phyloP scores from a whole-genome alignment of 2,888 invertebrate species.

The Dioctria rufipes region DNA sequence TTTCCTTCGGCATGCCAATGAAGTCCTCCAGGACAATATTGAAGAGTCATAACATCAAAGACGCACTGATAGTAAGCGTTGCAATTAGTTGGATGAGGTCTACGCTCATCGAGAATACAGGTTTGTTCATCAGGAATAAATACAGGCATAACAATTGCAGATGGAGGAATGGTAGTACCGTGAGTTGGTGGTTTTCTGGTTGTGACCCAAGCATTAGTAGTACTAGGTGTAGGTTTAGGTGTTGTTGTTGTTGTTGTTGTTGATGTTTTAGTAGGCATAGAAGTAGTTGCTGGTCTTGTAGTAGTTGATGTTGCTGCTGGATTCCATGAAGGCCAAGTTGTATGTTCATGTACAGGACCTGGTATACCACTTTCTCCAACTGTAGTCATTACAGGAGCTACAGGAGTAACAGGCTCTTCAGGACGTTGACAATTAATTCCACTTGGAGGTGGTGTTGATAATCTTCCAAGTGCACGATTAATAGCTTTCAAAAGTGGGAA shows the following conservation, averaged over 20 bases:
- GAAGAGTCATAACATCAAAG: conserved; percentile 79
- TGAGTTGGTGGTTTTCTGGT: conserved; percentile 60
- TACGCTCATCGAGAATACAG: conserved; percentile 73
- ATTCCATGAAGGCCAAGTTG: conserved; percentile 67
- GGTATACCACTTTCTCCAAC: conserved; percentile 75
- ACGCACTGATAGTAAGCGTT: conserved; percentile 84
- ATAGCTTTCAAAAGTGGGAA: conserved; percentile 85
- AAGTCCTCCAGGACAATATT: conserved; percentile 84
- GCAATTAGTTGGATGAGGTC: conserved; percentile 79
- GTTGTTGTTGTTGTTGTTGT: conserved; percentile 63
- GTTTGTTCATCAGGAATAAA: conserved; percentile 66
- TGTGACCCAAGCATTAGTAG: conserved; percentile 63
- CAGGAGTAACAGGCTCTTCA: conserved; percentile 81
- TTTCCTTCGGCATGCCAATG: conserved; percentile 82
- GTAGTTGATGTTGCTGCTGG: conserved; percentile 58
- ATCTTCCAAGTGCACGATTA: conserved; percentile 81
- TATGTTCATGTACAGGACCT: conserved; percentile 63
- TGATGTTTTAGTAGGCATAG: conserved; percentile 62
- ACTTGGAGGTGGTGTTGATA: conserved; percentile 73
- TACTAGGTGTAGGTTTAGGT: conserved; percentile 63
- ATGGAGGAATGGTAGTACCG: conserved; percentile 69
- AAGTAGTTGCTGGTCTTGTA: conserved; percentile 66
- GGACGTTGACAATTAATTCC: conserved; percentile 80
- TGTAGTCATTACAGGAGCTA: conserved; percentile 83
- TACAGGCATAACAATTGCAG: conserved; percentile 72